phyloP scores from a whole-genome alignment of 2,113 vertebrate species.

The Hoplias malabaricus region DNA sequence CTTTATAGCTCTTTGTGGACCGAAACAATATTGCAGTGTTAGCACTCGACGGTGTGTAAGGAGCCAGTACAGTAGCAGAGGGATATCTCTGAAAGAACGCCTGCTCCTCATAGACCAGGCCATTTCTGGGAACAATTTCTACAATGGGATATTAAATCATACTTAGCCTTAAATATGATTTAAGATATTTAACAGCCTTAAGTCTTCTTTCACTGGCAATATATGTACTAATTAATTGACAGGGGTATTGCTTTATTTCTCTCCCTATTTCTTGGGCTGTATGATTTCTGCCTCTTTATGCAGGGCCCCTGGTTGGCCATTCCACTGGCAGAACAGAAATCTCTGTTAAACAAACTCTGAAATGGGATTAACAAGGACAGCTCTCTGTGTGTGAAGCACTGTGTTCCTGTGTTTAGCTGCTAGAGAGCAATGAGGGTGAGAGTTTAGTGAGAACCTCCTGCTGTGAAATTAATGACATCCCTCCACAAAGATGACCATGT shows the following conservation, averaged over 20 bases:
- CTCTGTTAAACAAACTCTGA: too few species aligned
- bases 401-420: too few species aligned
- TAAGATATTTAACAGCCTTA: neutral
- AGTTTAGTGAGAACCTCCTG: too few species aligned
- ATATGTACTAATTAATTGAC: neutral
- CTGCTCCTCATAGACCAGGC: neutral
- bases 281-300: too few species aligned
- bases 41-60: neutral
- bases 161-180: neutral
- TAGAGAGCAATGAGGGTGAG: too few species aligned
- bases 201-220: neutral
- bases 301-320: too few species aligned
- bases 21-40: neutral
- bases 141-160: neutral
- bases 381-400: too few species aligned
- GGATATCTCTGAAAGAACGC: neutral
- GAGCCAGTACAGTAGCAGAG: neutral
- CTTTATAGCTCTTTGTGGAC: conserved; percentile 2
- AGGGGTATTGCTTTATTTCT: neutral
- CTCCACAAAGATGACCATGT: too few species aligned
- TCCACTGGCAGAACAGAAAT: too few species aligned
- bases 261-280: too few species aligned
- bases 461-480: too few species aligned
- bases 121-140: neutral
- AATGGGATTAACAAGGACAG: too few species aligned